Conservation (phyloP, 2,888 invertebrate genomes). For the Aricia artaxerxes region DNA sequence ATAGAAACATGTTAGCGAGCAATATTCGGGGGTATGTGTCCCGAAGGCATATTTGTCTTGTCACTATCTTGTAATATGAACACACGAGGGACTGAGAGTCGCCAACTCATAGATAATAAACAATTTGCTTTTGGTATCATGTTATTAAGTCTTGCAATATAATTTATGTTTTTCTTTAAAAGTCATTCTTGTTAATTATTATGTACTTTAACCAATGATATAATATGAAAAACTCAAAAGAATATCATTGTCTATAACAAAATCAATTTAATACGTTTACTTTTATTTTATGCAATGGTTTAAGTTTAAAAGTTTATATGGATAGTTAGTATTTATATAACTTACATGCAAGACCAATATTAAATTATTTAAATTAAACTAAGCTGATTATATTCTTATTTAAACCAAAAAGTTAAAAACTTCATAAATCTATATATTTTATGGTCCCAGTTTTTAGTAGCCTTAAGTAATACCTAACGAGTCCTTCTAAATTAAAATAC, state of each 20-base stretch:
- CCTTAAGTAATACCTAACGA: not conserved
- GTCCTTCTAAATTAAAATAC: conserved; percentile 3
- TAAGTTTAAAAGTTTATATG: not conserved
- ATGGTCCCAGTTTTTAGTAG: not conserved
- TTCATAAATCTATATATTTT: not conserved
- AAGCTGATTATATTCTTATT: no score
- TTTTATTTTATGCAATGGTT: not conserved
- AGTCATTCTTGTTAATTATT: not conserved
- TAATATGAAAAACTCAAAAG: no score
- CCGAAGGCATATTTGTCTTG: conserved; percentile 14
- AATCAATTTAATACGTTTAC: not conserved
- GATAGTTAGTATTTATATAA: no score
- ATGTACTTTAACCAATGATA: not conserved
- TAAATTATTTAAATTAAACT: no score
- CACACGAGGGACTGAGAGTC: not conserved
- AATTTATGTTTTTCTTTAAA: not conserved
- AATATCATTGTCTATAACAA: no score
- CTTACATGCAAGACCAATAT: no score
- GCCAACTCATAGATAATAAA: not conserved
- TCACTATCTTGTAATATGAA: conserved; percentile 16
- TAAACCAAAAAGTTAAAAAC: not conserved
- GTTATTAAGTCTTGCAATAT: not conserved
- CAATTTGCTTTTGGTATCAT: not conserved
- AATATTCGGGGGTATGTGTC: conserved; percentile 52
- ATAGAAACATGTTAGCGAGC: not conserved